A percentile compares a stretch with the other conserved stretches of the same genome.
phyloP scores from a whole-genome alignment of 2,888 invertebrate species.

The Lepidocyrtoides sp. region DNA sequence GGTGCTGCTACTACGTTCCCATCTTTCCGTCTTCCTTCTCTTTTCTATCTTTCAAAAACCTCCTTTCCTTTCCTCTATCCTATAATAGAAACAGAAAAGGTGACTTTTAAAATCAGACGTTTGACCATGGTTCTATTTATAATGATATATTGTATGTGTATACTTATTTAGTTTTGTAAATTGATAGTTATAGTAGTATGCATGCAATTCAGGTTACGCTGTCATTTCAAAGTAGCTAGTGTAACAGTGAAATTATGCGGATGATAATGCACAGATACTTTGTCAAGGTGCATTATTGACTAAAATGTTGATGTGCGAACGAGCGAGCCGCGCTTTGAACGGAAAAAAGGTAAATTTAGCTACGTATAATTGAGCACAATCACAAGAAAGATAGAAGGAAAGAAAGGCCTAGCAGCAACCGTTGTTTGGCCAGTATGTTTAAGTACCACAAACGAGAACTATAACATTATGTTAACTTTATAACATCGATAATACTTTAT shows the following conservation, averaged over 20 bases:
- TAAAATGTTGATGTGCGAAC: neutral
- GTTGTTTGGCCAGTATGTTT: slow-evolving; percentile 81
- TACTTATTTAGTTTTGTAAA: neutral
- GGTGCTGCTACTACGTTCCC: slow-evolving; percentile 84
- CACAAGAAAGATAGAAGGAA: slow-evolving; percentile 74
- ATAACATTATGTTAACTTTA: too few species aligned
- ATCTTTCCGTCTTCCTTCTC: slow-evolving; percentile 81
- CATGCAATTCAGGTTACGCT: slow-evolving; percentile 2
- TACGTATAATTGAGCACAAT: slow-evolving; percentile 63
- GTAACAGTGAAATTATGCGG: neutral
- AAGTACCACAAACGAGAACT: neutral
- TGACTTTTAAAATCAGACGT: neutral
- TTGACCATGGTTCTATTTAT: slow-evolving; percentile 11
- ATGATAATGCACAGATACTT: too few species aligned
- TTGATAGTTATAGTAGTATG: neutral
- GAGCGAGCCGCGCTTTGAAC: neutral
- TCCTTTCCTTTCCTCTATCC: slow-evolving; percentile 75
- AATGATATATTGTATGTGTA: neutral
- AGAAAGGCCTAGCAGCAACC: slow-evolving; percentile 83
- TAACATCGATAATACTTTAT: too few species aligned
- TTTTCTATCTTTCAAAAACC: slow-evolving; percentile 75
- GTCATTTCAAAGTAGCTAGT: neutral
- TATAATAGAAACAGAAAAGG: slow-evolving; percentile 56
- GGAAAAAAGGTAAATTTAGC: slow-evolving; percentile 1
- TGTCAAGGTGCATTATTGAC: too few species aligned